Conservation (phyloP, 30 jellyfish, hydroid and myxozoan species). For the Rhopilema esculentum region DNA sequence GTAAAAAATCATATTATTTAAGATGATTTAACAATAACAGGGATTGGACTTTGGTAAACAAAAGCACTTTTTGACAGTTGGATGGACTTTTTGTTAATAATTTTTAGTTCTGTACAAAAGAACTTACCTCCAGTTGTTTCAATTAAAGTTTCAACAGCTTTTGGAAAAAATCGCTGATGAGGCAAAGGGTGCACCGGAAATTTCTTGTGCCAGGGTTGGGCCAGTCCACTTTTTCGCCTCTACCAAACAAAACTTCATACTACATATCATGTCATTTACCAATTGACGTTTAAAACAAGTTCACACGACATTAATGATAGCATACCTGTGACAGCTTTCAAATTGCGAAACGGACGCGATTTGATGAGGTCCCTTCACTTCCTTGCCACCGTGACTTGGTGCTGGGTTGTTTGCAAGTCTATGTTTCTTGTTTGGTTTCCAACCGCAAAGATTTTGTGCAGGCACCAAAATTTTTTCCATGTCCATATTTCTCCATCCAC, state of each 20-base stretch:
- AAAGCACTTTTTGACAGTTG: too few relatives aligned
- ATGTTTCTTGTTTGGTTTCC: conserved; percentile 20
- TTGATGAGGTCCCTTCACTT: conserved; percentile 35
- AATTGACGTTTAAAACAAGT: background rate
- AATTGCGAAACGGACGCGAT: conserved; percentile 1
- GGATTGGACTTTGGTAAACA: too few relatives aligned
- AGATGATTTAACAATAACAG: too few relatives aligned
- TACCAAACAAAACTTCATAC: background rate
- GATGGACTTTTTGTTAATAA: too few relatives aligned
- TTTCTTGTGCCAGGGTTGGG: background rate
- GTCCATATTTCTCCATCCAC: conserved; percentile 43
- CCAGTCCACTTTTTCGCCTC: background rate
- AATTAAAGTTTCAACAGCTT: too few relatives aligned
- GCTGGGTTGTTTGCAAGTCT: conserved; percentile 58
- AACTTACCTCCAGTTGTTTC: background rate
- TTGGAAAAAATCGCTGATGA: background rate
- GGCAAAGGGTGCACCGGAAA: background rate
- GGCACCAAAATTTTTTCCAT: conserved; percentile 2
- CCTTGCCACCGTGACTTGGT: conserved; percentile 48
- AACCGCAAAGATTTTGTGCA: conserved; percentile 43
- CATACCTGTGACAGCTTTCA: conserved; percentile 27
- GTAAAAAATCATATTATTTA: too few relatives aligned
- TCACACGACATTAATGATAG: background rate
- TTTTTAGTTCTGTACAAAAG: background rate
- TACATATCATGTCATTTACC: conserved; percentile 7